A percentile compares a stretch with the other conserved stretches of the same genome.
Conservation (phyloP, 1,140 invertebrate species). For the Bombus superbus region DNA sequence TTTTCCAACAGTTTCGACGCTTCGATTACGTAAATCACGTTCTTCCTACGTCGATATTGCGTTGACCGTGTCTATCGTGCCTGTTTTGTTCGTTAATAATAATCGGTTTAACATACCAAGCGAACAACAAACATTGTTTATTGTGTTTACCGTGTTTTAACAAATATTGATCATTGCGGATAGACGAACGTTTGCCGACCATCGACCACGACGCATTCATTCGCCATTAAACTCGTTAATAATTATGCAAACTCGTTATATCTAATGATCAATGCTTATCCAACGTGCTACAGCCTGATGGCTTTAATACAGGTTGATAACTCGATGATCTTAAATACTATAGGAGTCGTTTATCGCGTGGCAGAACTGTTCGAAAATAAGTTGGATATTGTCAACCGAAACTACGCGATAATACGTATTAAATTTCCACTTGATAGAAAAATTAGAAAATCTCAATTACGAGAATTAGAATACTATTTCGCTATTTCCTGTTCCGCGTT, state of each 20-base stretch:
- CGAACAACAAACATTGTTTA: not conserved
- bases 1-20: not conserved
- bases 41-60: too few species aligned
- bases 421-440: too few species aligned
- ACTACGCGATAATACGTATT: not conserved
- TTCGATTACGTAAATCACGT: not conserved
- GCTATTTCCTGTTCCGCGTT: not conserved
- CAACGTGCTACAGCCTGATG: not conserved
- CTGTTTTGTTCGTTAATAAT: not conserved
- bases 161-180: not conserved
- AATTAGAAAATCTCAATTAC: too few species aligned
- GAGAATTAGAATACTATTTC: too few species aligned
- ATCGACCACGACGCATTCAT: not conserved
- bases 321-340: not conserved
- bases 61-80: not conserved
- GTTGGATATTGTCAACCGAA: not conserved
- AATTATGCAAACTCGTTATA: constrained; percentile 10
- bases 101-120: not conserved
- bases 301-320: not conserved
- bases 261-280: constrained; percentile 13
- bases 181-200: not conserved
- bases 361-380: too few species aligned
- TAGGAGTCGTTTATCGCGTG: too few species aligned
- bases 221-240: constrained; percentile 7
- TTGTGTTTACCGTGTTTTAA: not conserved